Base-by-base conservation (phyloP, 2,797 vertebrate species). In the Pseudomugil tenellus region DNA sequence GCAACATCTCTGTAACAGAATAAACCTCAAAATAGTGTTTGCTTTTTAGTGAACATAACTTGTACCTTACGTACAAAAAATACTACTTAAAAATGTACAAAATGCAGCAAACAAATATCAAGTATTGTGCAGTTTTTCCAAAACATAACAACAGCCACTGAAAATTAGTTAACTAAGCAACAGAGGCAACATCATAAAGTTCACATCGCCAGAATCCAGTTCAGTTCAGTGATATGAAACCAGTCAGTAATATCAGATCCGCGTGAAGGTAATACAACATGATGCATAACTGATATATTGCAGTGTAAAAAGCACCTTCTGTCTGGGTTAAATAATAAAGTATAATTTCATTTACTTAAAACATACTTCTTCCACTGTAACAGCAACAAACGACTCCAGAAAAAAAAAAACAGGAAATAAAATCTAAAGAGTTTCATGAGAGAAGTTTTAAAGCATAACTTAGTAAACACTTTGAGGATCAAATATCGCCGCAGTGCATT, bases 21-120 rank as follows among this genome's bases (percentile, higher is more conserved):
- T 92, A 89, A 90, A 87, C 87, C 84, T 89, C 76, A 75, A 86
- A 92, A 91, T 88, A 90, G 90, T 87, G 91, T 90, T 92, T 49
- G 82, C 54, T 81, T 76, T 84, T 92, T 87, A 91, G 80, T 76
- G n/a, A 94, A 92, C 88, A 91, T 83, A 93, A 92, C 68, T 79
- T 90, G 83, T 92, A 92, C 85, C 31, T 85, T 89, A 93, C 80
- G 84, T 94, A 94, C 92, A 95, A 86, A 91, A 60, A 86, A 88
- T 91, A 83, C 80, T 89, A 94, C 90, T 84, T 52, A 92, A 90
- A 89, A 92, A 86, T 93, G 86, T 92, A 95, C 94, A 96, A 83
- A 92, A 92, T 81, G 91, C 92, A 94, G 91, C 91, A 93, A 93
- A 90, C 88, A 87, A 87, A 79, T 83, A 84, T 90, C 85, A 93